Percentiles rank a stretch among this genome's conserved stretches.
These are phyloP conservation scores for Steatornis caripensis DNA, from an alignment of 2,113 vertebrate genomes.

Conservation along the genomic window DNA sequence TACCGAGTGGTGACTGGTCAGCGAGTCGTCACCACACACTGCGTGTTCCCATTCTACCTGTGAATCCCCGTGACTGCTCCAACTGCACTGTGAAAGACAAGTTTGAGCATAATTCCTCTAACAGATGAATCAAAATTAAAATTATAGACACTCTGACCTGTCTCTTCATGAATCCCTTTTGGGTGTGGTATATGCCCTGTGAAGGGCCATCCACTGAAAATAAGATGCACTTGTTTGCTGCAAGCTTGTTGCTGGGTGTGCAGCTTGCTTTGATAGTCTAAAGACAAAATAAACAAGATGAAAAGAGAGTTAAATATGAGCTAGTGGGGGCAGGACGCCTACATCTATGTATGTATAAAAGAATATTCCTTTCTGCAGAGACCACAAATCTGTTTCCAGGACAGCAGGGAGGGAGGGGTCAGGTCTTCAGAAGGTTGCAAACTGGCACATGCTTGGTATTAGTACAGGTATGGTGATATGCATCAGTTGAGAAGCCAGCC, in stretches of 20 bases:
- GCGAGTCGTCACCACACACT: not conserved
- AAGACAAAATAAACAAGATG: conserved; percentile 14
- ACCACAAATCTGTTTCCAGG: not conserved
- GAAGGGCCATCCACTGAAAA: not conserved
- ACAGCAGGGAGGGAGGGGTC: not conserved
- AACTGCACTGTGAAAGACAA: not conserved
- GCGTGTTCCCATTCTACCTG: not conserved
- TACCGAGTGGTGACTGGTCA: not conserved
- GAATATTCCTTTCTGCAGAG: not conserved
- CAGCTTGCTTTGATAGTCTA: not conserved
- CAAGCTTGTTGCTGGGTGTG: not conserved
- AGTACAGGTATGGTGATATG: not conserved
- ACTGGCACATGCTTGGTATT: not conserved
- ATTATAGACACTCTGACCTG: not conserved
- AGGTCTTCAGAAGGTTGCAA: not conserved
- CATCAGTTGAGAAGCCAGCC: not conserved
- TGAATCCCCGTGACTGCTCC: not conserved
- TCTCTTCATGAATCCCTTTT: not conserved
- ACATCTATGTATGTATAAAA: not conserved
- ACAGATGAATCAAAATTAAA: not conserved
- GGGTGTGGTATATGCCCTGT: not conserved
- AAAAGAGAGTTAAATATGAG: conserved; percentile 26
- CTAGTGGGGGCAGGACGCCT: not conserved
- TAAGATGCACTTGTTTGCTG: not conserved
- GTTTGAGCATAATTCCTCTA: not conserved